Conservation (phyloP, 2,113 vertebrate genomes). For the Vulpes ferrilata region DNA sequence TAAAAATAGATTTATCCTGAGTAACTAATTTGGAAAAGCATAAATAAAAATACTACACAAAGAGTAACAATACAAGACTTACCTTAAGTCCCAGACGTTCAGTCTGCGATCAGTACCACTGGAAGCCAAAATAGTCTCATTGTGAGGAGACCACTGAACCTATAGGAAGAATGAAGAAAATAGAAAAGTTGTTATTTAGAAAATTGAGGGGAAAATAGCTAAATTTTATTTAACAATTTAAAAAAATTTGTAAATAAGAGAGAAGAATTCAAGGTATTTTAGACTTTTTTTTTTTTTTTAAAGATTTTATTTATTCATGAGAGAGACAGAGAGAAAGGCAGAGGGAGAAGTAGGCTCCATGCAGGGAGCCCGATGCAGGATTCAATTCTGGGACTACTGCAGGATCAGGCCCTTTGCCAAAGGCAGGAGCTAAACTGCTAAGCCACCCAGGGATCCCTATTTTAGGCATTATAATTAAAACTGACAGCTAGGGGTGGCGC, state of each 20-base stretch:
- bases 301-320: too few species aligned
- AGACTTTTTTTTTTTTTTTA: background rate
- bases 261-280: background rate
- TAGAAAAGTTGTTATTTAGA: background rate
- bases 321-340: too few species aligned
- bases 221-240: background rate
- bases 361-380: too few species aligned
- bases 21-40: slow-evolving; percentile 66
- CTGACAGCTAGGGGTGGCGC: background rate
- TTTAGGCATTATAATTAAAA: background rate
- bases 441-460: background rate
- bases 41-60: slow-evolving; percentile 13
- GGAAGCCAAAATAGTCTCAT: slow-evolving; percentile 98
- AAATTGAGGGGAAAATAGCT: background rate
- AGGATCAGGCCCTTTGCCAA: too few species aligned
- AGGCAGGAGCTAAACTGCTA: too few species aligned
- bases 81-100: slow-evolving; percentile 99
- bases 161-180: slow-evolving; percentile 74
- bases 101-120: slow-evolving; percentile 98
- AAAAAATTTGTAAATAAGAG: background rate
- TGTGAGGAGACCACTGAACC: slow-evolving; percentile 99
- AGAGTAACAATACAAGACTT: slow-evolving; percentile 49
- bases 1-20: slow-evolving; percentile 86
- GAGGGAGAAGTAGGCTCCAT: too few species aligned
- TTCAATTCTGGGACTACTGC: too few species aligned